Evolutionary conservation across 2,888 invertebrate genomes (phyloP), one percentile per base, ranked within the genome.

Genomic region (Epicampocera succincta): DNA sequence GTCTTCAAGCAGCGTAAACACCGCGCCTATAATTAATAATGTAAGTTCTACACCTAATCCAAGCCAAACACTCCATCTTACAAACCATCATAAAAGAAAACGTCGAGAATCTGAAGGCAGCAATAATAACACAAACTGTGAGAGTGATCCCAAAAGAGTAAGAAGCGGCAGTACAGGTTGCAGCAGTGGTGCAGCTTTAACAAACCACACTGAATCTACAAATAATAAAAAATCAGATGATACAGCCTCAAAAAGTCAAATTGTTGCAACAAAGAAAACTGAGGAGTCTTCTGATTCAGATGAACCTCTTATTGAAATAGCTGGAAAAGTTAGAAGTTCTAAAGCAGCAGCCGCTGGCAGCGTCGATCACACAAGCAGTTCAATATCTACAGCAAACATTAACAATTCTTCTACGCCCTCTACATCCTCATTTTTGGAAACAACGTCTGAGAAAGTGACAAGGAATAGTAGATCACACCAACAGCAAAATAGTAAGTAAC

Each of bases 231-330:
- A 78, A 48, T 17, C 56, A 0, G 78, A 78, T 17, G 92, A 86
- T 88, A 92, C 86, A 88, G 89, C 72, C 87, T 65, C 86, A 87
- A 85, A 86, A 65, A 85, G 48, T 60, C 69, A 15, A n/a, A 72
- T 17, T 6, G n/a, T 19, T 46, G 8, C 56, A 38, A 40, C 54
- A 8, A 87, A 86, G 17, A 87, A 87, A 58, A 76, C 86, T 15
- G 93, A 94, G 87, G 95, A 95, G 86, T 94, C 94, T 76, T 96
- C 96, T 65, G 96, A 96, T 87, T 94, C 94, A 84, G 96, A 96
- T 89, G 96, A 96, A 91, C 96, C 96, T 73, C 92, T 96, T 78
- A 95, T 95, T 84, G 94, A 94, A 87, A 92, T 93, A 65, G 92
- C 93, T 15, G 94, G 94, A 85, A 90, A 95, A 91, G 93, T 95